Evolutionary conservation across 2,797 vertebrate genomes (phyloP).

Genomic region (Danionella dracula): DNA sequence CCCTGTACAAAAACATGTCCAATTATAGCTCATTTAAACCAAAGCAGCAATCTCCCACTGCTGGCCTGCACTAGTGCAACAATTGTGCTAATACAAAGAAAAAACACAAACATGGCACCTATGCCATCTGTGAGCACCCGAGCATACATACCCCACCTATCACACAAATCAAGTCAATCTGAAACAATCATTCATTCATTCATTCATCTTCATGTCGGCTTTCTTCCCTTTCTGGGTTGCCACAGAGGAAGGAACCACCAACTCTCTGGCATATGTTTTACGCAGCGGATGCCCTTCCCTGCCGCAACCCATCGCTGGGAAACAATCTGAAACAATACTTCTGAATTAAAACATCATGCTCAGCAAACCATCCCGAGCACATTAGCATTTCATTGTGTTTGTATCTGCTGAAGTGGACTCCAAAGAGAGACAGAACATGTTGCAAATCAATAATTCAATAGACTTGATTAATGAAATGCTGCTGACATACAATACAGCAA

Average conservation of each 20-base stretch:
- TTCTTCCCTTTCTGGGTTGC: too few relatives aligned
- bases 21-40: slow-evolving; percentile 29
- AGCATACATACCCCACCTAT: slow-evolving; percentile 6
- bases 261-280: too few relatives aligned
- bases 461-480: not conserved
- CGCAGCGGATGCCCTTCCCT: too few relatives aligned
- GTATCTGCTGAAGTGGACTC: not conserved
- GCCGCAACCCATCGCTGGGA: too few relatives aligned
- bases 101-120: slow-evolving; percentile 5
- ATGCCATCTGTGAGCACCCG: slow-evolving; percentile 27
- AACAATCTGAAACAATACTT: too few relatives aligned
- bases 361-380: not conserved
- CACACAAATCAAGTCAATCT: not conserved
- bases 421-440: not conserved
- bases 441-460: not conserved
- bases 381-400: not conserved
- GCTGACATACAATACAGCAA: not conserved
- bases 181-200: too few relatives aligned
- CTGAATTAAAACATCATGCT: too few relatives aligned
- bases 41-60: too few relatives aligned
- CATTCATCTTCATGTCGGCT: too few relatives aligned
- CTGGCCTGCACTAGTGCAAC: too few relatives aligned
- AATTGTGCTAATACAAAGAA: slow-evolving; percentile 17
- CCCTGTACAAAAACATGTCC: slow-evolving; percentile 19
- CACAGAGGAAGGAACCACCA: too few relatives aligned